Percentiles rank a stretch among this genome's conserved stretches.
These are phyloP conservation scores for Apantesis nais DNA, from an alignment of 2,888 invertebrate genomes.

Conservation along the genomic window DNA sequence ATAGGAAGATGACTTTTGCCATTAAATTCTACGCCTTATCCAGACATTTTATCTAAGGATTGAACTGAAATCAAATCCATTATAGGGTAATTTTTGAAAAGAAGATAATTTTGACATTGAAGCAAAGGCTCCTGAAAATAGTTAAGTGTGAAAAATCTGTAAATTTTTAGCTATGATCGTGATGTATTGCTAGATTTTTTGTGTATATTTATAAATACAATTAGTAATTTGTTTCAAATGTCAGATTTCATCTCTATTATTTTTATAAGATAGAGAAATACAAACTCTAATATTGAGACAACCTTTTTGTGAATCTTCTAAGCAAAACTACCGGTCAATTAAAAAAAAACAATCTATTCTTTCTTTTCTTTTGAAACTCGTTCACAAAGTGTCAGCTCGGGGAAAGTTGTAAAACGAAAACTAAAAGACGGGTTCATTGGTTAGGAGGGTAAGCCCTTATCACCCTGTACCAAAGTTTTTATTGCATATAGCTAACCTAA, in stretches of 20 bases:
- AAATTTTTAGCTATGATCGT: not conserved
- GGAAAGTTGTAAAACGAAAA: conserved; percentile 14
- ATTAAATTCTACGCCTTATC: too few species aligned
- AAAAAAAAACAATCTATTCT: not conserved
- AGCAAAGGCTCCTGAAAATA: not conserved
- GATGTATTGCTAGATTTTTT: not conserved
- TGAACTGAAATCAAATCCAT: not conserved
- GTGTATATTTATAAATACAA: not conserved
- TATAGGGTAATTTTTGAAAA: not conserved
- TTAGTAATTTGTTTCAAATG: not conserved
- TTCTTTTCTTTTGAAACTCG: conserved; percentile 1
- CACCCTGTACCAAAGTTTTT: conserved; percentile 19
- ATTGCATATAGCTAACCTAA: conserved; percentile 6
- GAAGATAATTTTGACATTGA: not conserved
- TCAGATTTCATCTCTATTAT: not conserved
- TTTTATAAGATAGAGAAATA: not conserved
- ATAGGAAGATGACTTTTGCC: too few species aligned
- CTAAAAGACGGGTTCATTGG: conserved; percentile 13
- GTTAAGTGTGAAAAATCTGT: too few species aligned
- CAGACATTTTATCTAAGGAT: not conserved
- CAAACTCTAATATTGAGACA: not conserved
- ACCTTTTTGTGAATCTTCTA: not conserved
- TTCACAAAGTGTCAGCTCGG: conserved; percentile 14
- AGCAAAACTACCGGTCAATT: not conserved
- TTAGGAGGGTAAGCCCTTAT: conserved; percentile 15